These are phyloP conservation scores for Microdon myrmicae DNA, from an alignment of 2,888 invertebrate genomes.

Conservation along the genomic window DNA sequence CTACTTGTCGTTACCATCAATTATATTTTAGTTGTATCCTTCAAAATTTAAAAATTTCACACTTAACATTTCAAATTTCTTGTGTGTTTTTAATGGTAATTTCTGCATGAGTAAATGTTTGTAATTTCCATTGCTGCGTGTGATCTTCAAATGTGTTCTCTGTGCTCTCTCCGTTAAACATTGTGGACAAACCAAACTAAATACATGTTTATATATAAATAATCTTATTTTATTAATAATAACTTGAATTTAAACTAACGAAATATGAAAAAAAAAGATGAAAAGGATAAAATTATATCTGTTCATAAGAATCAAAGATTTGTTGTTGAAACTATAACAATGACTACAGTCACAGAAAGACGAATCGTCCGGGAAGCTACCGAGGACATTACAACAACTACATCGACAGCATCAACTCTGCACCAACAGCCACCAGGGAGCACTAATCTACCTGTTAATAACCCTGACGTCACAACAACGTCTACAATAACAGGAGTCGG, in stretches of 20 bases:
- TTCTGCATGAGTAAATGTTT: conserved; percentile 54
- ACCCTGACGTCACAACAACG: conserved; percentile 11
- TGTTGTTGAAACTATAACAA: conserved; percentile 75
- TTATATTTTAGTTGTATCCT: too few relatives aligned
- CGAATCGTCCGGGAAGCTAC: conserved; percentile 69
- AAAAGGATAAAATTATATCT: conserved; percentile 55
- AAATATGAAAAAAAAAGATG: conserved; percentile 43
- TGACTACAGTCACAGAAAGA: conserved; percentile 75
- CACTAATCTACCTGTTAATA: conserved; percentile 16
- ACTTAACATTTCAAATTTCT: too few relatives aligned
- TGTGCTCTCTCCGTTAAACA: conserved; percentile 50
- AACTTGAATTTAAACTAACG: conserved; percentile 13
- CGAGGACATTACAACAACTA: conserved; percentile 58
- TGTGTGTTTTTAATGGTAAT: conserved; percentile 23
- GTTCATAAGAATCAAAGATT: conserved; percentile 64
- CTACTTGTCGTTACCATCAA: too few relatives aligned
- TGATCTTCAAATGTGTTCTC: conserved; percentile 44
- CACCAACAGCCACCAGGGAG: conserved; percentile 39
- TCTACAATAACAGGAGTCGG: conserved; percentile 11
- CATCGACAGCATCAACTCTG: conserved; percentile 29
- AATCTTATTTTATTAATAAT: conserved; percentile 25
- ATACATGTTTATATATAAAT: conserved; percentile 53
- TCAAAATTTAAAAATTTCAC: too few relatives aligned
- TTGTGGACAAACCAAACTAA: conserved; percentile 54
- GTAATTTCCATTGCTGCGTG: conserved; percentile 55